Conservation (phyloP, 2,113 vertebrate species). For the Varanus komodoensis region DNA sequence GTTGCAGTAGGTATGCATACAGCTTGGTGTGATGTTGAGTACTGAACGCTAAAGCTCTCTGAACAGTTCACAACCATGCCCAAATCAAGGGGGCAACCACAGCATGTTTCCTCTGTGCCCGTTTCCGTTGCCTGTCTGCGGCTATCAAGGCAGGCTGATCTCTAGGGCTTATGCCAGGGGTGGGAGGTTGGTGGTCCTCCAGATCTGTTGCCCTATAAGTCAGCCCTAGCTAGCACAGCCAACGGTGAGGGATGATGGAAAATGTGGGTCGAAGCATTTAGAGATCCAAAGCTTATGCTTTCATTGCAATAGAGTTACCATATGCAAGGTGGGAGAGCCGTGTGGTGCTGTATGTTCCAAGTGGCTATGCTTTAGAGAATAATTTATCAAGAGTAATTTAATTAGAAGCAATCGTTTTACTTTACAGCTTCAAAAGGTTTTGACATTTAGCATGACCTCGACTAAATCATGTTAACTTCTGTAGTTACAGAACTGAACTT, state of each 20-base stretch:
- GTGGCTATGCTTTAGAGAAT: neutral
- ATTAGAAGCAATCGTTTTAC: conserved; percentile 20
- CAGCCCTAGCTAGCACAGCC: no score
- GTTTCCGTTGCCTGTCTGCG: no score
- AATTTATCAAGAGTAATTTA: conserved; percentile 3
- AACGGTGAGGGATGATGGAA: no score
- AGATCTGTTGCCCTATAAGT: neutral
- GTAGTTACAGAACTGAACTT: conserved; percentile 19
- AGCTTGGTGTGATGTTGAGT: neutral
- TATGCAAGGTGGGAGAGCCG: neutral
- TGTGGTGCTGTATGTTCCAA: neutral
- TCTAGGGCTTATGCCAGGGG: neutral
- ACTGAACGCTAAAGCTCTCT: no score
- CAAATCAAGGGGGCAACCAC: no score
- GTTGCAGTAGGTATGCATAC: neutral
- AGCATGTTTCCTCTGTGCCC: no score
- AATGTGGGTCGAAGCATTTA: no score
- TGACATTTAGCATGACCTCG: neutral
- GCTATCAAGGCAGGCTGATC: no score
- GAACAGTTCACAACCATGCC: no score
- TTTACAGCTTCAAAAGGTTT: conserved; percentile 24
- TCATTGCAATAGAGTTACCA: neutral
- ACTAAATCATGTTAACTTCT: neutral
- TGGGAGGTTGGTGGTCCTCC: no score
- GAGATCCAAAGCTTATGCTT: neutral